Conservation (phyloP, 2,113 vertebrate species). For the Rhinoderma darwinii region DNA sequence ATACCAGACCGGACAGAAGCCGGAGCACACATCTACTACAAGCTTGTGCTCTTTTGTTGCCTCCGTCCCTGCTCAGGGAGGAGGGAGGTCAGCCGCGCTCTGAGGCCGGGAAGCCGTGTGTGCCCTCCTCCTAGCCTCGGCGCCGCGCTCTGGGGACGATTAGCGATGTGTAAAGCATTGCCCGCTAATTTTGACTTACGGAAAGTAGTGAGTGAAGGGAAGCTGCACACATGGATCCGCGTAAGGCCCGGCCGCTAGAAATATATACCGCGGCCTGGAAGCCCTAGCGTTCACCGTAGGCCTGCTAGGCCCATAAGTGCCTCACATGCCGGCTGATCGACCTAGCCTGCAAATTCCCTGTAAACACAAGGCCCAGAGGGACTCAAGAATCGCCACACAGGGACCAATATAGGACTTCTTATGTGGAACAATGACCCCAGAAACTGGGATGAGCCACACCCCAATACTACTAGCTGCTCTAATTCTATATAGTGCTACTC, state of each 20-base stretch:
- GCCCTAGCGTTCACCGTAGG: not conserved
- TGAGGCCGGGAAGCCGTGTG: constrained; percentile 60
- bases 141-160: constrained; percentile 71
- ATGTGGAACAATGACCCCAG: not conserved
- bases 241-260: not conserved
- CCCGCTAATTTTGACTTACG: constrained; percentile 96
- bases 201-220: constrained; percentile 76
- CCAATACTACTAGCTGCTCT: not conserved
- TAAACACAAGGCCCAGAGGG: not conserved
- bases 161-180: constrained; percentile 92
- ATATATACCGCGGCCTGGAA: not conserved
- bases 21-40: no score
- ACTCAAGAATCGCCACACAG: not conserved
- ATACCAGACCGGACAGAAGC: no score
- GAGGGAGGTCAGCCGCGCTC: constrained; percentile 72
- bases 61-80: constrained; percentile 63
- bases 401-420: not conserved
- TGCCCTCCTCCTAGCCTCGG: not conserved
- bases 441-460: not conserved
- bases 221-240: constrained; percentile 37
- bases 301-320: not conserved
- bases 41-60: constrained; percentile 82
- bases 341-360: not conserved
- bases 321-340: not conserved
- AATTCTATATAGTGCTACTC: no score